Evolutionary conservation across 2,888 invertebrate genomes (phyloP).

Genomic region (Andrena marginata): DNA sequence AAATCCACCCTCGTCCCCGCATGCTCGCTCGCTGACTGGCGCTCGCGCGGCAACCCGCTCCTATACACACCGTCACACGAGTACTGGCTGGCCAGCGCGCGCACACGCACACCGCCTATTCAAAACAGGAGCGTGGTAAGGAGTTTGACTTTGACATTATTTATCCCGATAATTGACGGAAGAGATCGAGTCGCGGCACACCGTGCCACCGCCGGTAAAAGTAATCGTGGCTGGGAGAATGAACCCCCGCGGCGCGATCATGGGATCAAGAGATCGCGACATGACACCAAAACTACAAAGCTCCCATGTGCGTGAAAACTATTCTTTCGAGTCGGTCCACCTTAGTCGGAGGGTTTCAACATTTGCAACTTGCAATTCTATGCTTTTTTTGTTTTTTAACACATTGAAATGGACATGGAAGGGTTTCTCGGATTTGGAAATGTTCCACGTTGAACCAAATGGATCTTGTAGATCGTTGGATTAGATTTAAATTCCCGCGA

Average conservation of each 20-base stretch:
- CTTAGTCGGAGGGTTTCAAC: too few species aligned
- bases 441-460: too few species aligned
- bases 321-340: too few species aligned
- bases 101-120: conserved; percentile 30
- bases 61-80: background rate
- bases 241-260: background rate
- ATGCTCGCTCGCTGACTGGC: conserved; percentile 17
- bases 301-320: too few species aligned
- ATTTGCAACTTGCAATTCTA: too few species aligned
- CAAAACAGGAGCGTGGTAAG: conserved; percentile 69
- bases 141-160: conserved; percentile 56
- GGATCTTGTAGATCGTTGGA: too few species aligned
- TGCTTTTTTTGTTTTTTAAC: too few species aligned
- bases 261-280: too few species aligned
- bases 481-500: too few species aligned
- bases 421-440: too few species aligned
- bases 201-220: background rate
- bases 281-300: too few species aligned
- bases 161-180: conserved; percentile 37
- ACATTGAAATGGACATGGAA: too few species aligned
- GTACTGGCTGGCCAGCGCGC: conserved; percentile 18
- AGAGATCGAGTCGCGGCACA: conserved; percentile 3
- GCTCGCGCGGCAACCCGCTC: conserved; percentile 50
- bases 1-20: conserved; percentile 66
- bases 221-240: background rate